phyloP scores from a whole-genome alignment of 35 echinoderm and acorn worm genomes.

The Ophioderma brevispina region DNA sequence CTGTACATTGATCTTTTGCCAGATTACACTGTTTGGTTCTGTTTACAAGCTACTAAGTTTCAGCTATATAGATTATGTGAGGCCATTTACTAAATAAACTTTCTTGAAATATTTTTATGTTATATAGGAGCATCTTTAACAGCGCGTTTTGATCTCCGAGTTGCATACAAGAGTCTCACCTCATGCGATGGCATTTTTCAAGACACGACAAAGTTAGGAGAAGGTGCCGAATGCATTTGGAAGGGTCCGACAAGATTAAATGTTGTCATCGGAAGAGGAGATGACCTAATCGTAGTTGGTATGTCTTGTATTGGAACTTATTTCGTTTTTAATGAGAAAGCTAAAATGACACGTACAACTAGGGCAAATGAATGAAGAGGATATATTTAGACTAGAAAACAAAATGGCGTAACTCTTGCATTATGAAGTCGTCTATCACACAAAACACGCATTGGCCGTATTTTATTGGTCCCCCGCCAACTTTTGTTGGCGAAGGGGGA shows the following conservation, averaged over 20 bases:
- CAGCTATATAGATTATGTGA: background rate
- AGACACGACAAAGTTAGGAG: constrained; percentile 50
- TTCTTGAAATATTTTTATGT: too few relatives aligned
- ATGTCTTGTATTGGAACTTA: too few relatives aligned
- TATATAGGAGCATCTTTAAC: constrained; percentile 53
- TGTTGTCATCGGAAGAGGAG: constrained; percentile 62
- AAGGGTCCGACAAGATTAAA: constrained; percentile 41
- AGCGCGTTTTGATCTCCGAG: constrained; percentile 45
- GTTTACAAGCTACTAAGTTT: background rate
- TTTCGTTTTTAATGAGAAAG: too few relatives aligned
- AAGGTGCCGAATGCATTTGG: constrained; percentile 50
- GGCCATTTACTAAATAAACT: background rate
- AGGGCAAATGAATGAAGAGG: too few relatives aligned
- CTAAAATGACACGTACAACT: too few relatives aligned
- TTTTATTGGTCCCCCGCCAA: too few relatives aligned
- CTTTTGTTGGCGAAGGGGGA: too few relatives aligned
- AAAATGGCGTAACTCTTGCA: too few relatives aligned
- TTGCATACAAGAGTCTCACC: constrained; percentile 27
- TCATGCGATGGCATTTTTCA: constrained; percentile 63
- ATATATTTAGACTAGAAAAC: too few relatives aligned
- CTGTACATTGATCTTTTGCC: background rate
- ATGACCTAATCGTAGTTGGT: constrained; percentile 48
- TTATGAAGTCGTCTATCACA: too few relatives aligned
- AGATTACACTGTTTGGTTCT: background rate
- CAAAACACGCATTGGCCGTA: too few relatives aligned